Base-by-base conservation (phyloP, 2,113 vertebrate species). In the Neolamprologus brichardi region DNA sequence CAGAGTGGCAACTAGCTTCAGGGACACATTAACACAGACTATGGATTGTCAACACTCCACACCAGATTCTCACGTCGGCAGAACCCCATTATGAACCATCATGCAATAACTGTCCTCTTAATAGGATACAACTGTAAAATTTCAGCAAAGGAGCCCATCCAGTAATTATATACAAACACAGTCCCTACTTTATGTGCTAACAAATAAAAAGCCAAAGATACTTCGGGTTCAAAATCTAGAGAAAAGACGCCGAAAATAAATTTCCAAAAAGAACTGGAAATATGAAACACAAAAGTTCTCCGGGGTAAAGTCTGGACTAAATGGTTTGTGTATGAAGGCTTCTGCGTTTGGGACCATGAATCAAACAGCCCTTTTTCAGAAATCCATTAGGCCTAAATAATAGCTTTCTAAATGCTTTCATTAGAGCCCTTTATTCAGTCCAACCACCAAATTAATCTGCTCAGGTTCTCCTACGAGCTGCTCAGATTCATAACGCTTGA, bases 1-100 rank as follows among this genome's bases (percentile, higher is more conserved):
- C 84, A 85, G 90, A 93, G 94, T 91, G 92, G 93, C 94, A 94
- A 91, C 93, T 95, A 92, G 94, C 90, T 94, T 94, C 92, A 93
- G 92, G 85, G 91, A 93, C 92, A 95, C 93, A 95, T 95, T 93
- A 91, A 84, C 94, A 93, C 89, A 91, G 87, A 90, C 87, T 93
- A 88, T 79, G 78, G 88, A 89, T 91, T 95, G 93, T 94, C 92
- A 94, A 92, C 94, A 93, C 94, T 85, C 23, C 62, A 89, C 70
- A 88, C 81, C 86, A 91, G 92, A 90, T 87, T 93, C 93, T 94
- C 92, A 90, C 84, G 89, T 89, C 8, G 32, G 81, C 84, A 88
- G 92, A 94, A 93, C 91, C 88, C 82, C 80, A 62, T 32, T 72
- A 87, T 86, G 87, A 77, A 70, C 56, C 30, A 41, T 56, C 80